Evolutionary conservation across 2,113 vertebrate species (phyloP), one percentile per base, ranked within the genome.

Genomic region (Micronycteris hirsuta): DNA sequence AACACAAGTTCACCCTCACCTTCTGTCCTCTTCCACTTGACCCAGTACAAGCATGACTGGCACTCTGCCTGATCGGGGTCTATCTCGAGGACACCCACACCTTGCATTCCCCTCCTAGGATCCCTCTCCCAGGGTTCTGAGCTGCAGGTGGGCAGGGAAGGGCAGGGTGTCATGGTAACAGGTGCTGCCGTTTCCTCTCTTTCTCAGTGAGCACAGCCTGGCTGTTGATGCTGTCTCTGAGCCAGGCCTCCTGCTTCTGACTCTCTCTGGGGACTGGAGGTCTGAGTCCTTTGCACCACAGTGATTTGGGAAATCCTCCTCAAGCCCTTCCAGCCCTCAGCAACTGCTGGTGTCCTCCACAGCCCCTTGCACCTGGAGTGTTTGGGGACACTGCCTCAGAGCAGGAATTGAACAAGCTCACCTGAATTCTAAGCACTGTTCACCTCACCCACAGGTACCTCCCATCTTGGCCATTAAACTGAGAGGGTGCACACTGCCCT

Each of bases 11-110:
- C 92, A 70, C 81, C 45, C 3, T 94, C 10, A 33, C 22, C n/a
- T 17, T n/a, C 68, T 63, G 49, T 10, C 70, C 5, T 19, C 22
- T 11, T 81, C 33, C 20, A 12, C 10, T 73, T 43, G 67, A 84
- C 13, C 15, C 45, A 45, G 16, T 5, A 4, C 26, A 73, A 63
- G 54, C 7, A 63, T 22, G n/a, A 80, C 7, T 6, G 20, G 12
- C 0, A 1, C 6, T 5, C 22, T 83, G 12, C 41, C 17, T 52
- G 45, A 15, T 0, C 9, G 19, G 12, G 8, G 19, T 11, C 81
- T 82, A 1, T 17, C 74, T 78, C 45, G n/a, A 45, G 1, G 33
- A 24, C 22, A 41, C 13, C 5, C 1, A 54, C 4, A 31, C 28
- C 17, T 38, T 1, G 1, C 15, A 7, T 58, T 38, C 3, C 26